Conservation (phyloP, 1,140 invertebrate genomes). For the Lepidurus packardi region DNA sequence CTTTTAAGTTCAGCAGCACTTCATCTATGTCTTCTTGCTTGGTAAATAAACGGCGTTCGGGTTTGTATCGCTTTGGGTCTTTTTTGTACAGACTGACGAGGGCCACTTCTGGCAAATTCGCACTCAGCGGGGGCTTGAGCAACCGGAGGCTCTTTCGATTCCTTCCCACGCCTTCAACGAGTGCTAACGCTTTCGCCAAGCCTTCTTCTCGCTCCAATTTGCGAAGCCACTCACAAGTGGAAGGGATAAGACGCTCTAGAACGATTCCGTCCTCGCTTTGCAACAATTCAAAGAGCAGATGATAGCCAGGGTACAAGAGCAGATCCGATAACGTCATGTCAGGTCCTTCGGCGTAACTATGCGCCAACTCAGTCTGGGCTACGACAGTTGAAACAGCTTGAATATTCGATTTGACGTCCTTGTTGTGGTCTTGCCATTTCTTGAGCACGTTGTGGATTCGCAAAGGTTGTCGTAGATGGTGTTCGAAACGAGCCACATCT, state of each 20-base stretch:
- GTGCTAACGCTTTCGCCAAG: not conserved
- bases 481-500: slow-evolving; percentile 56
- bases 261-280: slow-evolving; percentile 26
- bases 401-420: slow-evolving; percentile 15
- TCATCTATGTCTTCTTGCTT: slow-evolving; percentile 65
- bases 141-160: not conserved
- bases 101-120: slow-evolving; percentile 44
- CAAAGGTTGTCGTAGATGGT: slow-evolving; percentile 76
- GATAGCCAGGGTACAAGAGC: slow-evolving; percentile 66
- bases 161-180: not conserved
- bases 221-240: slow-evolving; percentile 60
- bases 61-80: slow-evolving; percentile 68
- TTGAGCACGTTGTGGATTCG: slow-evolving; percentile 82
- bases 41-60: slow-evolving; percentile 64
- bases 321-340: slow-evolving; percentile 77
- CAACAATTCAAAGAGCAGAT: slow-evolving; percentile 55
- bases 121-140: slow-evolving; percentile 13
- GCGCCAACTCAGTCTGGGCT: slow-evolving; percentile 43
- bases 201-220: slow-evolving; percentile 20
- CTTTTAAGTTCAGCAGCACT: slow-evolving; percentile 46
- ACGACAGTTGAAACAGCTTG: not conserved
- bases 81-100: slow-evolving; percentile 69
- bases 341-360: slow-evolving; percentile 76
- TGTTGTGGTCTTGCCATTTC: slow-evolving; percentile 50
- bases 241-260: slow-evolving; percentile 55